Base-by-base conservation (phyloP, 2,113 vertebrate genomes). In the Hemicordylus capensis region DNA sequence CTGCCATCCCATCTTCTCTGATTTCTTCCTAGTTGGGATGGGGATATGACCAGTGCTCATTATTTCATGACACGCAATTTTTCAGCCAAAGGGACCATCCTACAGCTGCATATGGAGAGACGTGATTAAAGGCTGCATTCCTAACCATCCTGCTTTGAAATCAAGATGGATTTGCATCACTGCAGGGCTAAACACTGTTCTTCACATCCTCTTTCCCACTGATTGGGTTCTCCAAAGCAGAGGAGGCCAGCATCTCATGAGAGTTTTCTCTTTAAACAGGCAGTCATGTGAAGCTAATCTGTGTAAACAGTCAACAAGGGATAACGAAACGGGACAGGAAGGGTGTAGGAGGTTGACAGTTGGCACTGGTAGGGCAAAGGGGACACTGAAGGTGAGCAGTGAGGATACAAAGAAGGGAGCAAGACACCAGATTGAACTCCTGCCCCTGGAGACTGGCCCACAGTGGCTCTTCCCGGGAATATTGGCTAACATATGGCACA, bases 181-280 rank as follows among this genome's bases (percentile, higher is more conserved):
- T 80, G 34, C 46, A 58, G 20, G 31, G 74, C 74, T 63, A 61
- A 87, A 64, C 74, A 83, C 34, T 77, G 80, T 39, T 77, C 54
- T n/a, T 77, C 70, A 70, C 63, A 82, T 61, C 80, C 51, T 75
- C 39, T 59, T 42, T n/a, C 63, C 56, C 61, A 46, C 54, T 26
- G 20, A 42, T 4, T 39, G 76, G 26, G 42, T 63, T 42, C 59
- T 44, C 56, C 67, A 63, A 80, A 39, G 42, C 11, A 26, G 22
- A 66, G 22, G 48, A 56, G 70, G 73, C 42, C 12, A 70, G 44
- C 79, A 69, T 69, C 74, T 82, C 22, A 39, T 73, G 69, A 44
- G 63, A 61, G 63, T n/a, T 77, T 85, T 70, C 63, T 69, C 37
- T 85, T 85, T 85, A 85, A 83, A 63, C n/a, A 70, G 34, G 84